Conservation (phyloP, 2,113 vertebrate genomes). For the Xenopus borealis region DNA sequence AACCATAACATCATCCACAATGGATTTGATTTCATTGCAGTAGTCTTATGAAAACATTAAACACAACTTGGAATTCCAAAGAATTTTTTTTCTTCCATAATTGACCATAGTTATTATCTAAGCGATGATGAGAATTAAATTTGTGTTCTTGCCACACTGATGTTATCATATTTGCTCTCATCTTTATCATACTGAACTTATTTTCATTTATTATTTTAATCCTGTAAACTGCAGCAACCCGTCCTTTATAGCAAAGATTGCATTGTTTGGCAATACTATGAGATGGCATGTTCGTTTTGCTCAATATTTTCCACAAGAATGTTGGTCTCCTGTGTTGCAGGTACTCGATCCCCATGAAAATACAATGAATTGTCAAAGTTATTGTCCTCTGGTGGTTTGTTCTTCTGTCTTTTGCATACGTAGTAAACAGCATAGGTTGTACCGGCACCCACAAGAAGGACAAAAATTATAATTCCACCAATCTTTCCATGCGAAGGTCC, state of each 20-base stretch:
- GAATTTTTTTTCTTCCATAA: too few relatives aligned
- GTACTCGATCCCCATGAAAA: conserved; percentile 68
- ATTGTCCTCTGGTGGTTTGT: conserved; percentile 54
- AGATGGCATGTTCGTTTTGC: conserved; percentile 77
- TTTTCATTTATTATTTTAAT: neutral
- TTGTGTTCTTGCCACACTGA: too few relatives aligned
- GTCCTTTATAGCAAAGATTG: neutral
- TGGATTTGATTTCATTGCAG: too few relatives aligned
- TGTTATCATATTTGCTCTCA: too few relatives aligned
- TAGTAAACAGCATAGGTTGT: conserved; percentile 71
- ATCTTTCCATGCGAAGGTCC: conserved; percentile 54
- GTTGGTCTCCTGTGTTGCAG: conserved; percentile 75
- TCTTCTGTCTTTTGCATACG: conserved; percentile 73
- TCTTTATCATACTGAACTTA: too few relatives aligned
- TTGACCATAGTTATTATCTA: too few relatives aligned
- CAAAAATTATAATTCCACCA: conserved; percentile 64
- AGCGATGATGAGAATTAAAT: too few relatives aligned
- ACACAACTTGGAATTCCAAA: too few relatives aligned
- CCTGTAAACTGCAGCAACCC: neutral
- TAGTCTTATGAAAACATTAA: too few relatives aligned
- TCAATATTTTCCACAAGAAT: conserved; percentile 88
- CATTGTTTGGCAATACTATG: conserved; percentile 51
- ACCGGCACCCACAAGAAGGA: conserved; percentile 67
- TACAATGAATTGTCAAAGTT: conserved; percentile 93
- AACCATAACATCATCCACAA: too few relatives aligned